Evolutionary conservation across 2,113 vertebrate genomes (phyloP).

Genomic region (Neodontobutis hainanensis): DNA sequence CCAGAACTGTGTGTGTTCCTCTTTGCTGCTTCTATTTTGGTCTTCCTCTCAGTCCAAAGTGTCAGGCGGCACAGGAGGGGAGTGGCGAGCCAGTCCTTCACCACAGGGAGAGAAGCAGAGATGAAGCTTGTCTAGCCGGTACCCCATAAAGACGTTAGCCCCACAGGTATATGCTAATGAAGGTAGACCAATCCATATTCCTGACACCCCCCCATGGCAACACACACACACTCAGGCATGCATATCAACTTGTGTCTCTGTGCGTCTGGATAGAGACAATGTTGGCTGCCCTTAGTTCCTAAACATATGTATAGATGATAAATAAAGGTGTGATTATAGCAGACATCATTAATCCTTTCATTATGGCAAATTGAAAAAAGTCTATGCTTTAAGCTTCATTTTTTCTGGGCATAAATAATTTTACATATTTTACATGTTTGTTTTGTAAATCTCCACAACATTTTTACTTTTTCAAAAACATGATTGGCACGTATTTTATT

Average conservation of each 20-base stretch:
- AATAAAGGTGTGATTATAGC: background rate
- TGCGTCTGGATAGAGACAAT: background rate
- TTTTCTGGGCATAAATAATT: background rate
- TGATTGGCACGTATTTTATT: too few relatives aligned
- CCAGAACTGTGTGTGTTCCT: constrained; percentile 44
- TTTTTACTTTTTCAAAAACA: too few relatives aligned
- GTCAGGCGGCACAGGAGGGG: constrained; percentile 62
- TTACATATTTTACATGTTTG: too few relatives aligned
- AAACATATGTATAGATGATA: background rate
- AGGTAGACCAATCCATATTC: constrained; percentile 56
- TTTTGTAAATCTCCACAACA: too few relatives aligned
- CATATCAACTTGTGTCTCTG: constrained; percentile 11
- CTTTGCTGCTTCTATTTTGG: constrained; percentile 69
- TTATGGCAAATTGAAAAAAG: background rate
- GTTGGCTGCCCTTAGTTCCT: background rate
- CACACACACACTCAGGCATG: constrained; percentile 23
- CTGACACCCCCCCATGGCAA: constrained; percentile 38
- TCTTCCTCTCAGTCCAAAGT: constrained; percentile 63
- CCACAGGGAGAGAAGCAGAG: constrained; percentile 39
- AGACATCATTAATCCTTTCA: background rate
- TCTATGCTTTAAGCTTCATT: background rate
- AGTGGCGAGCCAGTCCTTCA: constrained; percentile 55
- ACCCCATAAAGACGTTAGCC: constrained; percentile 62
- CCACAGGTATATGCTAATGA: constrained; percentile 71
- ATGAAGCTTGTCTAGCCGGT: constrained; percentile 55